phyloP scores from a whole-genome alignment of 1,140 invertebrate genomes.

The Macrocentrus cingulum region DNA sequence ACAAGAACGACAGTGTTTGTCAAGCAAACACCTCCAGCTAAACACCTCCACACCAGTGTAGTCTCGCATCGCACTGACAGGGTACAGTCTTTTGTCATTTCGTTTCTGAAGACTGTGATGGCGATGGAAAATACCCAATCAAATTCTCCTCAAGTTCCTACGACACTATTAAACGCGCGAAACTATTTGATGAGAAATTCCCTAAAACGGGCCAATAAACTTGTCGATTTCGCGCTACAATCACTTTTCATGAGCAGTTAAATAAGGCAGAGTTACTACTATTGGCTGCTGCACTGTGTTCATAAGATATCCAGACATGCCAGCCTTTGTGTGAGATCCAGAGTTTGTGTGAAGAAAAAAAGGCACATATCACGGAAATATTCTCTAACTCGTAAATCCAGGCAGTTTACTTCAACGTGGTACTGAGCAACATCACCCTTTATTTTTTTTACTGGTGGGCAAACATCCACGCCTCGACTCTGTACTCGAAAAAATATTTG shows the following conservation, averaged over 20 bases:
- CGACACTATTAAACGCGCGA: too few species aligned
- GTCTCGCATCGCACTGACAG: background rate
- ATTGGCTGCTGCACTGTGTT: background rate
- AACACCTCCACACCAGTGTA: slow-evolving; percentile 5
- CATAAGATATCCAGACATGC: background rate
- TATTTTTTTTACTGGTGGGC: background rate
- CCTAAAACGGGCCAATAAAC: background rate
- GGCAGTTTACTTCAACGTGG: background rate
- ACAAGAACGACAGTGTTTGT: slow-evolving; percentile 8
- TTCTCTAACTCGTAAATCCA: slow-evolving; percentile 4
- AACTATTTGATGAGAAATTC: too few species aligned
- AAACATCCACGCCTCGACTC: background rate
- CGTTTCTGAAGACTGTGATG: too few species aligned
- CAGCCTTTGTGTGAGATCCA: background rate
- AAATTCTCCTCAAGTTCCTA: too few species aligned
- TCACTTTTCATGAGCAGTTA: background rate
- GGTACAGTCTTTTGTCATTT: too few species aligned
- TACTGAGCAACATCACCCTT: slow-evolving; percentile 4
- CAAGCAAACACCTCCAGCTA: slow-evolving; percentile 3
- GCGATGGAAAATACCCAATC: too few species aligned
- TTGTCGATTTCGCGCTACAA: background rate
- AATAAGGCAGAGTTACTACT: background rate
- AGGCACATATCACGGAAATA: background rate
- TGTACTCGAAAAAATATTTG: slow-evolving; percentile 14
- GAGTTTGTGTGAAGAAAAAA: background rate